A percentile compares a stretch with the other conserved stretches of the same genome.
Evolutionary conservation across 2,888 invertebrate species (phyloP).

Genomic region (Cephalotes varians): DNA sequence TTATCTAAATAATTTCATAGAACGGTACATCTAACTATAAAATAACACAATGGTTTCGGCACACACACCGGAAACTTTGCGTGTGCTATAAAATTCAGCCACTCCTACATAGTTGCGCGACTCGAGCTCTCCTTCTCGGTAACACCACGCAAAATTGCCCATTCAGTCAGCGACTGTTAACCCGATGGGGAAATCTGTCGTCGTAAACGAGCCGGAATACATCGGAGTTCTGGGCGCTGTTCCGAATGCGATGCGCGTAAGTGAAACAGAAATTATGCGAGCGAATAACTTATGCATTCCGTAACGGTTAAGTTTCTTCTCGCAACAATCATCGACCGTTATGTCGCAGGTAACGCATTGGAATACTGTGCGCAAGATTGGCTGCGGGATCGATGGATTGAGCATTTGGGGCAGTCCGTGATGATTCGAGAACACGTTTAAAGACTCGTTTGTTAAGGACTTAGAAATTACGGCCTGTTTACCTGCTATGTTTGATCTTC

Average conservation of each 20-base stretch:
- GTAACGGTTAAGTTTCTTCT: conserved; percentile 28
- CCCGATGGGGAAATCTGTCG: conserved; percentile 10
- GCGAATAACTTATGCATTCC: conserved; percentile 33
- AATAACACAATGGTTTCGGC: conserved; percentile 14
- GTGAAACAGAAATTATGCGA: conserved; percentile 44
- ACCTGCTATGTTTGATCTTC: conserved; percentile 87
- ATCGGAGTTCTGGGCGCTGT: not conserved
- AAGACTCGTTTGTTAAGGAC: not conserved
- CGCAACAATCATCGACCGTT: conserved; percentile 14
- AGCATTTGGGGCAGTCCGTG: not conserved
- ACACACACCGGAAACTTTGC: conserved; percentile 54
- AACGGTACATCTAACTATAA: not conserved
- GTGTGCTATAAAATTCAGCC: conserved; percentile 60
- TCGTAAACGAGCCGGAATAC: conserved; percentile 39
- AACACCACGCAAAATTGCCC: conserved; percentile 70
- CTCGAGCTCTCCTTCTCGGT: conserved; percentile 65
- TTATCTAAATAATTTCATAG: conserved; percentile 11
- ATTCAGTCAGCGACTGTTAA: conserved; percentile 65
- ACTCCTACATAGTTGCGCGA: conserved; percentile 69
- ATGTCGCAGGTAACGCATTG: not conserved
- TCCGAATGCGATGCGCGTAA: conserved; percentile 14
- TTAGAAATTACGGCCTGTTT: conserved; percentile 49
- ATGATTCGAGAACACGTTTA: not conserved
- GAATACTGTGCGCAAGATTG: not conserved
- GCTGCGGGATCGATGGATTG: not conserved